A percentile compares a stretch with the other conserved stretches of the same genome.
Conservation (phyloP, 2,113 vertebrate species). For the Epinephelus moara region DNA sequence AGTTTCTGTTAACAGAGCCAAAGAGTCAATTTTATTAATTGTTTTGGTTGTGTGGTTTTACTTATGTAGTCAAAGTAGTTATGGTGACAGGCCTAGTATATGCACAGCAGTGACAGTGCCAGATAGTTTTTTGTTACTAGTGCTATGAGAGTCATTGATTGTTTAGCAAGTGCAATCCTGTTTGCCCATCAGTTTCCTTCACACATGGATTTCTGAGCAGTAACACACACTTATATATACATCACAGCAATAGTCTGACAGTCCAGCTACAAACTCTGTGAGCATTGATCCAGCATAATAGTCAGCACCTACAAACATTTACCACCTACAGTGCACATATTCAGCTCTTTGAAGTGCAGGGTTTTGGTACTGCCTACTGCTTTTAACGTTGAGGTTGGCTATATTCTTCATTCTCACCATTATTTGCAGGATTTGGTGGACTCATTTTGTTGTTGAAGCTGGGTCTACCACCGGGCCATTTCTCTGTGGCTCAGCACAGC, state of each 20-base stretch:
- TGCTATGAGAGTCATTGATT: background rate
- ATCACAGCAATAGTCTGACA: background rate
- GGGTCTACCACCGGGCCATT: background rate
- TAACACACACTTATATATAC: background rate
- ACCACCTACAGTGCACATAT: background rate
- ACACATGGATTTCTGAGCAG: background rate
- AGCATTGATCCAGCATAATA: background rate
- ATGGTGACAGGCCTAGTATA: too few relatives aligned
- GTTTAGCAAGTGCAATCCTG: background rate
- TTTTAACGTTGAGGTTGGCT: background rate
- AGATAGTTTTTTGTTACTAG: background rate
- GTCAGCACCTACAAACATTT: background rate
- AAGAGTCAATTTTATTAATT: too few relatives aligned
- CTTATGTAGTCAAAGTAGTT: too few relatives aligned
- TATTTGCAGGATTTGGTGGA: background rate
- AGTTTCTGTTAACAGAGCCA: too few relatives aligned
- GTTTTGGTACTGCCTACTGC: background rate
- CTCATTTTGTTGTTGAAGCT: background rate
- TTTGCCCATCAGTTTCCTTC: background rate
- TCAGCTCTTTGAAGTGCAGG: background rate
- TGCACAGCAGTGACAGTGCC: background rate
- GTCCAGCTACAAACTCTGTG: background rate
- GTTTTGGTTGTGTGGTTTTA: too few relatives aligned
- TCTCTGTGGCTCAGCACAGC: background rate
- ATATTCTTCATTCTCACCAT: background rate